Conservation (phyloP, 2,888 invertebrate genomes). For the Polia nebulosa region DNA sequence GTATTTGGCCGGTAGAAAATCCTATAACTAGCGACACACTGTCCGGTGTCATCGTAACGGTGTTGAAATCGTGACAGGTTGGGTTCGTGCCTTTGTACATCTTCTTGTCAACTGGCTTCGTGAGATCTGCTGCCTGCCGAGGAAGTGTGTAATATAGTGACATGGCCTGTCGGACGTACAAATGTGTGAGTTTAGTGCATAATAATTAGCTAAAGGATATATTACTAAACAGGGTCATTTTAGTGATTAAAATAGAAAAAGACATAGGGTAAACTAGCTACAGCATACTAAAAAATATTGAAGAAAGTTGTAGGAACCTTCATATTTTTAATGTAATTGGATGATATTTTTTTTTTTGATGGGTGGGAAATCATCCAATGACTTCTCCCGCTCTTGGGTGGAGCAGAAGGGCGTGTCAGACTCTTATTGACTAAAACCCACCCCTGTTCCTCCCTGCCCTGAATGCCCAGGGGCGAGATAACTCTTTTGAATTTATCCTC, state of each 20-base stretch:
- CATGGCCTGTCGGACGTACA: constrained; percentile 60
- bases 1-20: constrained; percentile 99
- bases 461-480: too few relatives aligned
- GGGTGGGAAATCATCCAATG: too few relatives aligned
- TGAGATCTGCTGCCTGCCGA: constrained; percentile 97
- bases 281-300: too few relatives aligned
- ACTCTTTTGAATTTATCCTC: too few relatives aligned
- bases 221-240: too few relatives aligned
- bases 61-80: constrained; percentile 99
- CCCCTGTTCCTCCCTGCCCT: too few relatives aligned
- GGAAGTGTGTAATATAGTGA: constrained; percentile 60
- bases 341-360: too few relatives aligned
- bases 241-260: neutral
- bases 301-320: neutral
- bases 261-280: neutral
- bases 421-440: too few relatives aligned
- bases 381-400: too few relatives aligned
- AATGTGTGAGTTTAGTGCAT: constrained; percentile 46
- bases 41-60: constrained; percentile 94
- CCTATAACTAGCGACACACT: constrained; percentile 98
- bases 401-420: too few relatives aligned
- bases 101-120: constrained; percentile 99
- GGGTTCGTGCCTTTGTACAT: constrained; percentile 99
- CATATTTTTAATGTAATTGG: too few relatives aligned
- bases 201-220: neutral